A percentile compares a stretch with the other conserved stretches of the same genome.
phyloP scores from a whole-genome alignment of 2,888 invertebrate species.

The Drosophila peninsularis region DNA sequence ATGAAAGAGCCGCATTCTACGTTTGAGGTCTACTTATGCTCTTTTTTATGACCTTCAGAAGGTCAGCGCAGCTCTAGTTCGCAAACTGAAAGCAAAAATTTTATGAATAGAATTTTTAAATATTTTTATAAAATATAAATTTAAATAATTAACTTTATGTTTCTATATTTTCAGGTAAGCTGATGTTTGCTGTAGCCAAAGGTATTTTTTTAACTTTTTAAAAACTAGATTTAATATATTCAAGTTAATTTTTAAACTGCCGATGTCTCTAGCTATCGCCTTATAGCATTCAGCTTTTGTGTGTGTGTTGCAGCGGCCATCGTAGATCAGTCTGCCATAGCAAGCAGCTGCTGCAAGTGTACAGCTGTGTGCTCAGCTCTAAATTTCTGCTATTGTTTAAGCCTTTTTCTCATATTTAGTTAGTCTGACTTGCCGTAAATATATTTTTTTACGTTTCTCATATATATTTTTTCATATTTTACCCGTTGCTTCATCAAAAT shows the following conservation, averaged over 20 bases:
- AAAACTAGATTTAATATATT: background rate
- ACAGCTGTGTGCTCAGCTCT: background rate
- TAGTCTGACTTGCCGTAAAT: background rate
- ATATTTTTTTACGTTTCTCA: background rate
- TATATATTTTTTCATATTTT: background rate
- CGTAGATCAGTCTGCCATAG: background rate
- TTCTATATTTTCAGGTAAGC: constrained; percentile 28
- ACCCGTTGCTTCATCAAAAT: constrained; percentile 1
- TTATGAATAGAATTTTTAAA: background rate
- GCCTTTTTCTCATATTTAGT: background rate
- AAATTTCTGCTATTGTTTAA: background rate
- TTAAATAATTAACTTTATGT: background rate
- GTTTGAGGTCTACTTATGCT: constrained; percentile 28
- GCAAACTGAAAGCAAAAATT: background rate
- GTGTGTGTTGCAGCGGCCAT: background rate
- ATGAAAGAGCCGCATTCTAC: constrained; percentile 12
- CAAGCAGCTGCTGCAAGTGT: background rate
- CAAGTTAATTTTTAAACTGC: background rate
- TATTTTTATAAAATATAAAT: background rate
- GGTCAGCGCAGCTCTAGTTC: background rate
- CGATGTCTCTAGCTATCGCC: background rate
- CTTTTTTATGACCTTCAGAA: constrained; percentile 6
- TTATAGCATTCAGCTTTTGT: constrained; percentile 2
- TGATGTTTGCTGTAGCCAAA: background rate
- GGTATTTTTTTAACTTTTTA: background rate